Evolutionary conservation across 2,888 invertebrate genomes (phyloP), one percentile per base, ranked within the genome.

Genomic region (Thalpophila matura): DNA sequence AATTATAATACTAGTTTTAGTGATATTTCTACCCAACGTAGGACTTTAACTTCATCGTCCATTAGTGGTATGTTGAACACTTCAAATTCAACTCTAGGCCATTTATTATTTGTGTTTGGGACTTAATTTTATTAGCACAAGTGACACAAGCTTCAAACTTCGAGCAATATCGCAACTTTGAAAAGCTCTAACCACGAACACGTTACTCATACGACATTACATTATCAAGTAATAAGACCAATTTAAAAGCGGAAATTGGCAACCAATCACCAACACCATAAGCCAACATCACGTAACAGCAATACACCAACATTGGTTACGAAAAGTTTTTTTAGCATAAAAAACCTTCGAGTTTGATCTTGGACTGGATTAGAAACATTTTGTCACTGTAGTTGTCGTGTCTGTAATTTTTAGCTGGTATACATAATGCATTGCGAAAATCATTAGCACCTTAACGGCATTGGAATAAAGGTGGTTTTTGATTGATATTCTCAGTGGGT

Each of bases 261-360:
- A 45, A 56, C 59, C 42, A 63, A 75, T 68, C 40, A 60, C 46
- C 42, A 60, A 31, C 40, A 35, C 12, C 43, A 60, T 10, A 31
- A 6, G 26, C 49, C 46, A 68, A 64, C 33, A 38, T 20, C 63
- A 69, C 63, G 69, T 70, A 74, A 69, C 47, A 42, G 20, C 35
- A 54, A 49, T 38, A 46, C 40, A 24, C 57, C 58, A 53, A 63
- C 51, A 60, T 57, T 54, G 43, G 60, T 80, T 80, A 57, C 75
- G 75, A 74, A 71, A 71, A 74, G 14, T 53, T 56, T 61, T 70
- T 71, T 56, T 46, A 45, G 53, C 51, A 40, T 69, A 56, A 71
- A 75, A 85, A 83, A 51, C 86, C 86, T 85, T 86, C 82, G 46
- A 43, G 53, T 62, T 51, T 79, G 85, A 71, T 86, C 86, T 87